Base-by-base conservation (phyloP, 2,888 invertebrate genomes). In the Chouioia cunea region DNA sequence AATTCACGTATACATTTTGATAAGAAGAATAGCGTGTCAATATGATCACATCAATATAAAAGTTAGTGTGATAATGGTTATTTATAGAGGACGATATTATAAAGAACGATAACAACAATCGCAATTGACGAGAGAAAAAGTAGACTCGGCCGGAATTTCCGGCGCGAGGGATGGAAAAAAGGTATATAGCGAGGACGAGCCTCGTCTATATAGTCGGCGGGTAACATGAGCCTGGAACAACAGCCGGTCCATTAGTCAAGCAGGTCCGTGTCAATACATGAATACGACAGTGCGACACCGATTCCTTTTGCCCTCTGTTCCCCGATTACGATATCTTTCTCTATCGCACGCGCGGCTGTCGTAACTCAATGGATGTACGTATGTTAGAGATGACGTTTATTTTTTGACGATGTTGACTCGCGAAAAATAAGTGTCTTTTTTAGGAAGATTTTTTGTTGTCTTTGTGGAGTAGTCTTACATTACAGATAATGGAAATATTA, bases 191-290 rank as follows among this genome's bases (percentile, higher is more conserved):
- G 72, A 75, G 79, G 80, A 78, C 78, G 74, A 80, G 80, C 82
- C 20, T 43, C 12, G 27, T 36, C 20, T 16, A 2, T 6, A 52
- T 20, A 44, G 22, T 81, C 80, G 78, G 74, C 73, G 74, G 77
- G 85, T 84, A 85, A 85, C 80, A 78, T 80, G 85, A 85, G 80
- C 79, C 77, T 84, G 77, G 79, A 81, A 85, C 82, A 85, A 85
- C 84, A 85, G 64, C 71, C 82, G 82, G 85, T 85, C 85, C 85
- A 85, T 85, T 85, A 85, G 85, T 85, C 85, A 85, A 85, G 79
- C 83, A 82, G 80, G 81, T 82, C 79, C 77, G 79, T 85, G 84
- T 85, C 85, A 85, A 85, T 85, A 85, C 82, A 71, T 74, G 71
- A 74, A 85, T 85, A 81, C 83, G 81, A 73, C 66, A 53, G 69